Evolutionary conservation across 2,113 vertebrate genomes (phyloP), one percentile per base, ranked within the genome.

Genomic region (Scomber colias): DNA sequence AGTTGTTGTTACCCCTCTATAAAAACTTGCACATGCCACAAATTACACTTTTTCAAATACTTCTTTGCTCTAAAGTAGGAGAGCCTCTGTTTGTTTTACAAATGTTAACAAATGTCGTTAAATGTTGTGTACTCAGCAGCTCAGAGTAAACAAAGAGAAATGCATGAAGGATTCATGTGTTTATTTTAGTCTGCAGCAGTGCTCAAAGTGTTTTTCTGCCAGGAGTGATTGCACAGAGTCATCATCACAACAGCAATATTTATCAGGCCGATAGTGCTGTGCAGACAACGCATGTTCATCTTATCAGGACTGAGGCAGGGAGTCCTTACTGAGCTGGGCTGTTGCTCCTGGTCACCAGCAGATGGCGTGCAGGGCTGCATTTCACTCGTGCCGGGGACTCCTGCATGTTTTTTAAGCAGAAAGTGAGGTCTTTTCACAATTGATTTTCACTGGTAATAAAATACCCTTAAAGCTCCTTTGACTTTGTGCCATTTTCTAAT

Each of bases 341-440:
- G 12, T 31, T 75, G 46, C 82, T 66, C 9, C 40, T 49, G 4
- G 0, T 45, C 57, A 53, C 87, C 91, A 87, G 82, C 76, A 91
- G 91, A 49, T 79, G 89, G 84, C 71, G 13, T 17, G 6, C 61
- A 35, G 5, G 31, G 11, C 50, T 77, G 30, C 14, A n/a, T 12
- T 54, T 67, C 5, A 3, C 0, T 14, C 4, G 45, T 21, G 13
- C 6, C 3, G 51, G 0, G 0, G 45, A 21, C 27, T 31, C 27
- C 44, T 50, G 1, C 19, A 30, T 45, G n/a, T 40, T 60, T 40
- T 54, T 11, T 0, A 11, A 59, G 9, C 14, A 69, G 45, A 74
- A 68, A 56, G 3, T 45, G 9, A 1, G 1, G 9, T n/a, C 16
- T 21, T 21, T 17, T 21, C 0, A 17, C 3, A 8, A 17, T 21